A percentile compares a stretch with the other conserved stretches of the same genome.
Evolutionary conservation across 2,888 invertebrate genomes (phyloP).

Genomic region (Agrypnus murinus): DNA sequence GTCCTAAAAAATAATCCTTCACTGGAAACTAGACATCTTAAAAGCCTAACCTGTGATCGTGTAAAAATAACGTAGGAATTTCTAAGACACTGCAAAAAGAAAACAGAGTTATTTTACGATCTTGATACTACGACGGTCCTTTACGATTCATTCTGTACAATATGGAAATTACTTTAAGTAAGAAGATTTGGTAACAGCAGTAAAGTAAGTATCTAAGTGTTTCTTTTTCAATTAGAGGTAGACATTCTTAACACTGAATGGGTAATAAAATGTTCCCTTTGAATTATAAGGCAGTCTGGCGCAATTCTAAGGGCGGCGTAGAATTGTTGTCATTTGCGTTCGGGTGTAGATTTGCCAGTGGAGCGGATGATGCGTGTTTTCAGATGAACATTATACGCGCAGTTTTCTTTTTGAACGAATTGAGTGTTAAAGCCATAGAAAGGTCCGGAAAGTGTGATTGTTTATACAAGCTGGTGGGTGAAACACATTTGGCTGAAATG

Average conservation of each 20-base stretch:
- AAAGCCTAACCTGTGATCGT: no score
- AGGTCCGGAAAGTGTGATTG: constrained; percentile 47
- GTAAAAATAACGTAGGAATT: no score
- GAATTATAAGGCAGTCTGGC: constrained; percentile 27
- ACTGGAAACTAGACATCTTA: no score
- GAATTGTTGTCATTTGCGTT: constrained; percentile 32
- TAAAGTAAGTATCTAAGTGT: not conserved
- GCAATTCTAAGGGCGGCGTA: constrained; percentile 36
- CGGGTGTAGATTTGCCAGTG: constrained; percentile 34
- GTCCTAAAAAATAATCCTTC: no score
- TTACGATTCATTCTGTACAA: no score
- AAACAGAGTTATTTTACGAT: no score
- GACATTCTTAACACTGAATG: constrained; percentile 31
- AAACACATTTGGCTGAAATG: constrained; percentile 44
- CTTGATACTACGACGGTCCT: no score
- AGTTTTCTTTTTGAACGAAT: constrained; percentile 42
- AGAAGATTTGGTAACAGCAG: not conserved
- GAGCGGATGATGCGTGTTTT: constrained; percentile 31
- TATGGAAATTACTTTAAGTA: no score
- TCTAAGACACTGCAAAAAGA: no score
- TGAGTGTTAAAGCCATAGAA: constrained; percentile 47
- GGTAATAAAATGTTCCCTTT: constrained; percentile 37
- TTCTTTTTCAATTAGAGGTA: constrained; percentile 32
- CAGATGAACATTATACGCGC: constrained; percentile 41
- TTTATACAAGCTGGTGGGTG: constrained; percentile 46